Base-by-base conservation (phyloP, 2,113 vertebrate species). In the Tachuris rubrigastra region DNA sequence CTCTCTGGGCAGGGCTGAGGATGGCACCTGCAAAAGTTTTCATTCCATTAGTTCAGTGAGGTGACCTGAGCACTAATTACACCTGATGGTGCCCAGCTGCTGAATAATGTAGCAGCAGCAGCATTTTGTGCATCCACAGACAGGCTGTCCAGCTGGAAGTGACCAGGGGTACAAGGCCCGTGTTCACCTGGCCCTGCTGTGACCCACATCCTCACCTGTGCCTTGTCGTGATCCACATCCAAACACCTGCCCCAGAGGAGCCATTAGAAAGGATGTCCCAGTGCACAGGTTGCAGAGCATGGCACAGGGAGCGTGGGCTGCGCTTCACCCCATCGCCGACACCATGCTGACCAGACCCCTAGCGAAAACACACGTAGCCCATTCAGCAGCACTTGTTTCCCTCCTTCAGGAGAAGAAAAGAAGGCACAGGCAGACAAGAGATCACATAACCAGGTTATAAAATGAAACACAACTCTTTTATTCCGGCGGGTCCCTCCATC, bases 311-410 rank as follows among this genome's bases (percentile, higher is more conserved):
- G 42, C 21, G 12, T 20, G 10, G 4, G 5, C 47, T 33, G 28
- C 0, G 0, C 52, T 49, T 49, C 28, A 5, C 14, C 19, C 24
- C 7, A 5, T 5, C 8, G 1, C 21, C 2, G 1, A 42, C 44
- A 44, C 62, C 3, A 5, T 1, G 0, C 33, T 2, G 5, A 72
- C 46, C 66, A 91, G 28, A 33, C 23, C 27, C 44, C 63, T 12
- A 10, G 72, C 18, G 10, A 35, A 84, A 30, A 50, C 27, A 20
- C 8, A 14, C 3, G 6, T n/a, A 65, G 53, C 12, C 53, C 2
- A 9, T 20, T 65, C 31, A 35, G 50, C 39, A 69, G 49, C 5
- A 2, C 62, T 67, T 18, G 1, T 52, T 87, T 66, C 80, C n/a
- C n/a, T 42, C 27, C 14, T 62, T 33, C 23, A 2, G 49, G 44